Conservation (phyloP, 1,140 invertebrate species). For the Calosoma granatense region DNA sequence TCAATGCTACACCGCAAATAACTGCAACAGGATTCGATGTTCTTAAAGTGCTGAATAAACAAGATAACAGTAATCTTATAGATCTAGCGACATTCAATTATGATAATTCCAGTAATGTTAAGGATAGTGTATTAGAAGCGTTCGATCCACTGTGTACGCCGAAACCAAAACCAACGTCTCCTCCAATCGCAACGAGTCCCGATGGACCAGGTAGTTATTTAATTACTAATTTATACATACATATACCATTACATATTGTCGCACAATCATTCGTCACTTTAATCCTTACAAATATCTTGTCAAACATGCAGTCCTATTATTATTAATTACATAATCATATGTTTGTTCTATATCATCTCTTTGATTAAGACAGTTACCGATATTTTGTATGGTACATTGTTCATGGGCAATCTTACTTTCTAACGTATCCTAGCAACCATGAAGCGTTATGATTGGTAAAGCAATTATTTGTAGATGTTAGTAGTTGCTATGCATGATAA, state of each 20-base stretch:
- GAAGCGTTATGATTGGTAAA: conserved; percentile 3
- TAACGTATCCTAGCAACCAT: conserved; percentile 8
- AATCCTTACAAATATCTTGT: no score
- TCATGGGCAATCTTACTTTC: background rate
- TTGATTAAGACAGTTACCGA: no score
- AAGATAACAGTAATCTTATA: conserved; percentile 35
- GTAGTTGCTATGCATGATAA: background rate
- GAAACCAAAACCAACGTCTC: conserved; percentile 26
- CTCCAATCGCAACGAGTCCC: conserved; percentile 25
- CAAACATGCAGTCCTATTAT: no score
- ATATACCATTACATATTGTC: background rate
- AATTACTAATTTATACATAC: background rate
- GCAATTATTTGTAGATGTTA: conserved; percentile 6
- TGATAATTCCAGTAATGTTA: conserved; percentile 45
- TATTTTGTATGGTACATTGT: no score
- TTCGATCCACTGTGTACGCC: conserved; percentile 67
- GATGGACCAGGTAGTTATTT: conserved; percentile 28
- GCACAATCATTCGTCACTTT: no score
- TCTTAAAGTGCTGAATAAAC: conserved; percentile 9
- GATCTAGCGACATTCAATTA: conserved; percentile 38
- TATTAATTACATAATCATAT: no score
- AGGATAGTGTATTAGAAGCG: conserved; percentile 71
- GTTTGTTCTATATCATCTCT: no score
- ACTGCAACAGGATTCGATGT: background rate
- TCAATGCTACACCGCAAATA: background rate